A percentile compares a stretch with the other conserved stretches of the same genome.
Evolutionary conservation across 2,113 vertebrate genomes (phyloP).

Genomic region (Zapus hudsonius): DNA sequence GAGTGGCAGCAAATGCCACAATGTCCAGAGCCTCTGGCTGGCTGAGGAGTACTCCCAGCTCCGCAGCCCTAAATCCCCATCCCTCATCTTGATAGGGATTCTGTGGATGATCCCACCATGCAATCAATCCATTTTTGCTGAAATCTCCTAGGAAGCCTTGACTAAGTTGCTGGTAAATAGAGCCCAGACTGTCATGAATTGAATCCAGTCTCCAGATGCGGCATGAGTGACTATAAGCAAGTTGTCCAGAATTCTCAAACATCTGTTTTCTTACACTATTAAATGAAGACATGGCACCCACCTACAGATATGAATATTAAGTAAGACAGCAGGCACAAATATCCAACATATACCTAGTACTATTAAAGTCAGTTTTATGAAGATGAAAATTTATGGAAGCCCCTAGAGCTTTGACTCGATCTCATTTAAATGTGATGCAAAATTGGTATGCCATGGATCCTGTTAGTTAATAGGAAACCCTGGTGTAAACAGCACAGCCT

Average conservation of each 20-base stretch:
- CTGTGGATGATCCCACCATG: not conserved
- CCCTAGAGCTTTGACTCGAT: not conserved
- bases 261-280: not conserved
- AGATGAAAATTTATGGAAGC: not conserved
- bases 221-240: not conserved
- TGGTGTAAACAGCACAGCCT: not conserved
- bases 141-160: not conserved
- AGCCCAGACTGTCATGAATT: not conserved
- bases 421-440: not conserved
- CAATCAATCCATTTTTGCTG: not conserved
- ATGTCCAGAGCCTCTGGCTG: not conserved
- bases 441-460: not conserved
- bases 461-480: conserved; percentile 26
- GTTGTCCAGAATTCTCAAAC: not conserved
- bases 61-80: not conserved
- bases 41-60: not conserved
- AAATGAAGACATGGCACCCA: not conserved
- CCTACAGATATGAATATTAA: not conserved
- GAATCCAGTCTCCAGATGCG: not conserved
- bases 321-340: not conserved
- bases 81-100: not conserved
- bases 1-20: not conserved
- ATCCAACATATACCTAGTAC: not conserved
- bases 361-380: conserved; percentile 27
- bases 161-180: not conserved